Base-by-base conservation (phyloP, 1,140 invertebrate species). In the Hyles euphorbiae region DNA sequence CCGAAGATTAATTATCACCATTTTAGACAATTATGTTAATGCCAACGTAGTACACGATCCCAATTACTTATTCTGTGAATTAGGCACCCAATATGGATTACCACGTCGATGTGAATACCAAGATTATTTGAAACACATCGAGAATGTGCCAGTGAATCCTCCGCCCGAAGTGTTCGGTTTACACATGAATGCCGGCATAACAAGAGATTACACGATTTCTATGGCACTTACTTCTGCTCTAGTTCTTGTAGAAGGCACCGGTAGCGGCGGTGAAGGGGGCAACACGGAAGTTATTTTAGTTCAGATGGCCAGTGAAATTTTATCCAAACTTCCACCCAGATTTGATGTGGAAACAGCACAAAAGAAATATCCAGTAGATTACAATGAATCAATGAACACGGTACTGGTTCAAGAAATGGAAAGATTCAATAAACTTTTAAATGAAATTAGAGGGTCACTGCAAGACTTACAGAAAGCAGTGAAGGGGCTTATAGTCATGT, bases 331-430 rank as follows among this genome's bases (percentile, higher is more conserved):
- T 58, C 96, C 96, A 0, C 6, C 78, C 0, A 79, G 91, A 50
- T 97, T 95, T 84, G 94, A 98, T 78, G 89, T 96, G 7, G 95
- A 95, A 79, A 82, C 73, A 22, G 93, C 93, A 0, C 89, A 93
- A 67, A 87, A 91, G 63, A 93, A 92, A 66, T 97, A 92, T 87
- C 97, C 96, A 0, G 94, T 96, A 0, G 91, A 92, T 50, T 98
- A 98, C 74, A 92, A 91, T 51, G 95, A 98, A 90, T 97, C 96
- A 0, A 97, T 98, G 96, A 98, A 98, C 77, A 98, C 96, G 0
- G 96, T 98, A 11, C 90, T 98, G 10, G 91, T 97, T 32, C 97
- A 98, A 89, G 97, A 98, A 91, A 95, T 98, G 94, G 93, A 95
- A 76, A 89, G 96, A 34, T 98, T 96, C 75, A 97, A 98, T 73